phyloP scores from a whole-genome alignment of 2,888 invertebrate genomes.

The Neuroscelio doddi region DNA sequence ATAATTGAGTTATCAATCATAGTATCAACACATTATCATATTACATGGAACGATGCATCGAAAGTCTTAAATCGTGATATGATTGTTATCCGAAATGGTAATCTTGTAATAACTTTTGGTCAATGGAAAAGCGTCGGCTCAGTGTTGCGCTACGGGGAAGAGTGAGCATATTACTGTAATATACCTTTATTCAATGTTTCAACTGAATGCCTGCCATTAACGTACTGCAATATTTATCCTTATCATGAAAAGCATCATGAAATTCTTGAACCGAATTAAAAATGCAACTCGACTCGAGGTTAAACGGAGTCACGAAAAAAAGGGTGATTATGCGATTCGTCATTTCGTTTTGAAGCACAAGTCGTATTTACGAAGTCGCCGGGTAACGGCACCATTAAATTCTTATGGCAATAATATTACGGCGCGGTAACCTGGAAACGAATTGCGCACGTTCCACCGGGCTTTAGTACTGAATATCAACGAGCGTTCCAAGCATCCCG shows the following conservation, averaged over 20 bases:
- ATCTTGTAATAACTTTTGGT: neutral
- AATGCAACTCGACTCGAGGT: constrained; percentile 34
- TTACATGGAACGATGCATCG: neutral
- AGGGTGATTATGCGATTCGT: constrained; percentile 46
- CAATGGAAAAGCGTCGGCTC: neutral
- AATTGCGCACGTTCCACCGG: constrained; percentile 46
- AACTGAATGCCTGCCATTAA: constrained; percentile 16
- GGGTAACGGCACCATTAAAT: constrained; percentile 34
- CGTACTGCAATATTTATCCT: constrained; percentile 33
- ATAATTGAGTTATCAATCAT: too few relatives aligned
- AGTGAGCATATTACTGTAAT: neutral
- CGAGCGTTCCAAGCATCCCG: constrained; percentile 41
- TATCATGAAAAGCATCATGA: constrained; percentile 36
- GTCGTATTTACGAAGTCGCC: constrained; percentile 36
- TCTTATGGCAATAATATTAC: constrained; percentile 37
- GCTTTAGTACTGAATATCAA: constrained; percentile 42
- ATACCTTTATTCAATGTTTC: constrained; percentile 15
- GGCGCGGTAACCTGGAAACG: constrained; percentile 44
- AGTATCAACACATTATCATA: neutral
- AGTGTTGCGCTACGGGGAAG: neutral
- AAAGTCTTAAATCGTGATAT: neutral
- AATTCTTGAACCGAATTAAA: constrained; percentile 41
- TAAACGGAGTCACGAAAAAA: constrained; percentile 44
- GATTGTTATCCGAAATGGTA: neutral
- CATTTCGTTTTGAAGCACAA: constrained; percentile 42